Percentiles rank a stretch among this genome's conserved stretches.
phyloP scores from a whole-genome alignment of 2,888 invertebrate species.

The Acleris laterana region DNA sequence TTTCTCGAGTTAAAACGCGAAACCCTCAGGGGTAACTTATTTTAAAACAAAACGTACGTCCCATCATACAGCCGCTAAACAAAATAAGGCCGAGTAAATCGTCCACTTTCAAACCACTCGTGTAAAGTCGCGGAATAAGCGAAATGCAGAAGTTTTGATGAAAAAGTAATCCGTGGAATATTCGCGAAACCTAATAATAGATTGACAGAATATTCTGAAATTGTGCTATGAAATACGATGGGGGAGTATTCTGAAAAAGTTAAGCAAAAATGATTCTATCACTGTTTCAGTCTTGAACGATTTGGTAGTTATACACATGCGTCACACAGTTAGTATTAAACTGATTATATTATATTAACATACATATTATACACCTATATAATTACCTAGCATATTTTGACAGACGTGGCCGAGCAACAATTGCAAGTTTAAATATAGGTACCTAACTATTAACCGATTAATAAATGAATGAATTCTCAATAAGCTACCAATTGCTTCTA shows the following conservation, averaged over 20 bases:
- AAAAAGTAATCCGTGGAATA: slow-evolving; percentile 44
- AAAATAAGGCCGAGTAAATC: slow-evolving; percentile 4
- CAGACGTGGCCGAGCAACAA: too few relatives aligned
- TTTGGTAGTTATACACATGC: too few relatives aligned
- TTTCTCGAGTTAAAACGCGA: too few relatives aligned
- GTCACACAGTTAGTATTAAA: too few relatives aligned
- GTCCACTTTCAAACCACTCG: slow-evolving; percentile 6
- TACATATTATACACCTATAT: too few relatives aligned
- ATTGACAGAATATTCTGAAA: slow-evolving; percentile 54
- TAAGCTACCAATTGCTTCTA: too few relatives aligned
- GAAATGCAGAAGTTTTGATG: slow-evolving; percentile 40
- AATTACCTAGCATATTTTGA: too few relatives aligned
- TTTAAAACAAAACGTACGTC: not conserved
- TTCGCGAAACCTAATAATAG: slow-evolving; percentile 44
- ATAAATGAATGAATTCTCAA: too few relatives aligned
- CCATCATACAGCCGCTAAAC: slow-evolving; percentile 9
- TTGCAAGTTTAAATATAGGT: too few relatives aligned
- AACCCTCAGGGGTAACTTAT: too few relatives aligned
- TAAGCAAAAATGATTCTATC: not conserved
- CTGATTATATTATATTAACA: too few relatives aligned
- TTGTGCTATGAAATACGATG: slow-evolving; percentile 40
- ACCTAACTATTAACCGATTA: too few relatives aligned
- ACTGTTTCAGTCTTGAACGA: not conserved
- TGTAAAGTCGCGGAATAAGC: slow-evolving; percentile 21
- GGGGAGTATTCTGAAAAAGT: slow-evolving; percentile 11